Conservation (phyloP, 23 tunicate species). For the Clavelina lepadiformis region DNA sequence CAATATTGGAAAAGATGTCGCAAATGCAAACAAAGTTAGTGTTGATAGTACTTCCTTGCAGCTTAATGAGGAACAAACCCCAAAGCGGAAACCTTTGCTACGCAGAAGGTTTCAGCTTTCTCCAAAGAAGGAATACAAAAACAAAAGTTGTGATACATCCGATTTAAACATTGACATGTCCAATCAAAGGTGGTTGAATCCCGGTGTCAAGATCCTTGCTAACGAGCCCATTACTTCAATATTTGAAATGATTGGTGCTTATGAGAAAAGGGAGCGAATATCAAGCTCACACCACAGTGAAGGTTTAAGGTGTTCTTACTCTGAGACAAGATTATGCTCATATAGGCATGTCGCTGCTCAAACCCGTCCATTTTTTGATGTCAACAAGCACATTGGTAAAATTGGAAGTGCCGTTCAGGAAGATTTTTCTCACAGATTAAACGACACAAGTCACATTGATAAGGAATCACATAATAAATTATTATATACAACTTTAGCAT, state of each 20-base stretch:
- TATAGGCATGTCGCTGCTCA: constrained; percentile 21
- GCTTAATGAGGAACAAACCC: background rate
- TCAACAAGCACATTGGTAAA: background rate
- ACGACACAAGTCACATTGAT: too few relatives aligned
- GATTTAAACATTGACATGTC: constrained; percentile 1
- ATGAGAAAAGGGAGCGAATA: constrained; percentile 12
- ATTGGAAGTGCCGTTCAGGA: constrained; percentile 25
- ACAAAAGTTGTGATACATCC: constrained; percentile 15
- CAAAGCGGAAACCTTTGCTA: constrained; percentile 8
- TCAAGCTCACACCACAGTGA: constrained; percentile 20
- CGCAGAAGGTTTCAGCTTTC: constrained; percentile 14
- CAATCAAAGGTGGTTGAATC: constrained; percentile 11
- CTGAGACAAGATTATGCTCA: constrained; percentile 12
- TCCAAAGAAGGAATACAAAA: constrained; percentile 14
- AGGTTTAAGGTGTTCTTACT: constrained; percentile 16
- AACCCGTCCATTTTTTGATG: constrained; percentile 14
- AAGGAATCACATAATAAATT: constrained; percentile 3
- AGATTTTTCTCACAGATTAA: background rate
- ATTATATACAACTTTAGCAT: constrained; percentile 12
- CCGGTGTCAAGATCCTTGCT: background rate
- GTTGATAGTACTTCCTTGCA: background rate
- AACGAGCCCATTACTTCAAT: constrained; percentile 1
- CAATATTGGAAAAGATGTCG: too few relatives aligned
- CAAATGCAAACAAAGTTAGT: background rate
- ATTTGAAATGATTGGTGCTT: constrained; percentile 30